Evolutionary conservation across 2,888 invertebrate species (phyloP).

Genomic region (Tetramorium bicarinatum): DNA sequence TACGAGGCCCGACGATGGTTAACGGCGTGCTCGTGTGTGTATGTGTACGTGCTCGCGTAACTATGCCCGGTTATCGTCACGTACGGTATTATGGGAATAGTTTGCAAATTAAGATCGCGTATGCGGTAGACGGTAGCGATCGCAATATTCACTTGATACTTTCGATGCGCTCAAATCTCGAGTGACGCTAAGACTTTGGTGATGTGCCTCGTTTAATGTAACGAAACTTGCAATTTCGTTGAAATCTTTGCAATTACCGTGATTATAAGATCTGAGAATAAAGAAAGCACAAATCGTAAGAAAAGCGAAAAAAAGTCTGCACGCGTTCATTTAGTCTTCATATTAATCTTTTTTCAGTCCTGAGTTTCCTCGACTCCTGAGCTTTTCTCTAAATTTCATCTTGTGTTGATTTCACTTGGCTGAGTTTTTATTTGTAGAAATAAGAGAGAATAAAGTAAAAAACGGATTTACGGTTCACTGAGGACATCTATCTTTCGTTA

Average conservation of each 20-base stretch:
- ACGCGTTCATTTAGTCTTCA: not conserved
- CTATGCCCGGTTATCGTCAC: conserved; percentile 66
- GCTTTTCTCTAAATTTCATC: conserved; percentile 4
- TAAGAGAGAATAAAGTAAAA: conserved; percentile 36
- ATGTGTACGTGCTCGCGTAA: conserved; percentile 47
- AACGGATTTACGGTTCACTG: conserved; percentile 52
- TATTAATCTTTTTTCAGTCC: not conserved
- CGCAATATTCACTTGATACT: conserved; percentile 29
- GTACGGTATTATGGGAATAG: conserved; percentile 72
- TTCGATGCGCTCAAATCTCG: conserved; percentile 19
- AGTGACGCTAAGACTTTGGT: not conserved
- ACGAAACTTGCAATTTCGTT: not conserved
- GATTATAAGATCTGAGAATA: not conserved
- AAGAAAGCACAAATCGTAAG: not conserved
- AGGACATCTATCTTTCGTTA: conserved; percentile 53
- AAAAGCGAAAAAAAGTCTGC: not conserved
- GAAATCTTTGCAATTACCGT: not conserved
- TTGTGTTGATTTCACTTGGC: conserved; percentile 22
- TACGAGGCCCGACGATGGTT: conserved; percentile 41
- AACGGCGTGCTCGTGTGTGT: not conserved
- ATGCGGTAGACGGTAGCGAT: conserved; percentile 38
- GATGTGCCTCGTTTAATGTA: not conserved
- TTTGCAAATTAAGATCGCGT: conserved; percentile 76
- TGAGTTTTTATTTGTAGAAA: conserved; percentile 27
- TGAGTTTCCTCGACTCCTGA: not conserved